Conservation (phyloP, 30 jellyfish, hydroid and myxozoan genomes). For the Haliclystus octoradiatus region DNA sequence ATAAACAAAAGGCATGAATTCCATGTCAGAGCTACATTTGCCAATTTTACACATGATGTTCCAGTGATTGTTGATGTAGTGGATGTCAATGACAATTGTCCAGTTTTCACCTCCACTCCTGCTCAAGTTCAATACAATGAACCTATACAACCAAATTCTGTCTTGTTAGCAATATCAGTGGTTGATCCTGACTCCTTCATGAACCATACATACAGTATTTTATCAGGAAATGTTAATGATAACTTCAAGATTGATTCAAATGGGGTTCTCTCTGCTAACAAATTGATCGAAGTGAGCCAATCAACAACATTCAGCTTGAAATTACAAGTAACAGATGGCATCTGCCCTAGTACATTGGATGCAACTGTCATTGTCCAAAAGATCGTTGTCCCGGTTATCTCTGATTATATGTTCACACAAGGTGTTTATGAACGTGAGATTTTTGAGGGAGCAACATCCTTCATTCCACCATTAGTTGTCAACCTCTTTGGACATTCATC, state of each 20-base stretch:
- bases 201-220: conserved; percentile 37
- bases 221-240: conserved; percentile 41
- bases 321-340: conserved; percentile 48
- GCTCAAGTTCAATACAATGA: too few species aligned
- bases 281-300: conserved; percentile 12
- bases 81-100: conserved; percentile 6
- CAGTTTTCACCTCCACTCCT: conserved; percentile 1
- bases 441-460: too few species aligned
- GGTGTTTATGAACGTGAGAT: too few species aligned
- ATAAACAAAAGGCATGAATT: conserved; percentile 27
- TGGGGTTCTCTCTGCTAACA: conserved; percentile 52
- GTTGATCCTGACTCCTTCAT: conserved; percentile 40
- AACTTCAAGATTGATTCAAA: conserved; percentile 42
- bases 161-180: conserved; percentile 25
- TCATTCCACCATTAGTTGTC: too few species aligned
- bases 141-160: too few species aligned
- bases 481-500: too few species aligned
- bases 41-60: conserved; percentile 10
- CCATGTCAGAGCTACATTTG: conserved; percentile 45
- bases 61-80: background rate
- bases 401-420: too few species aligned
- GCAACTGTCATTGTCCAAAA: conserved; percentile 22
- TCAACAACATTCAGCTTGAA: conserved; percentile 16
- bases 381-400: conserved; percentile 34
- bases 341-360: conserved; percentile 9